Base-by-base conservation (phyloP, 2,113 vertebrate species). In the Tautogolabrus adspersus region DNA sequence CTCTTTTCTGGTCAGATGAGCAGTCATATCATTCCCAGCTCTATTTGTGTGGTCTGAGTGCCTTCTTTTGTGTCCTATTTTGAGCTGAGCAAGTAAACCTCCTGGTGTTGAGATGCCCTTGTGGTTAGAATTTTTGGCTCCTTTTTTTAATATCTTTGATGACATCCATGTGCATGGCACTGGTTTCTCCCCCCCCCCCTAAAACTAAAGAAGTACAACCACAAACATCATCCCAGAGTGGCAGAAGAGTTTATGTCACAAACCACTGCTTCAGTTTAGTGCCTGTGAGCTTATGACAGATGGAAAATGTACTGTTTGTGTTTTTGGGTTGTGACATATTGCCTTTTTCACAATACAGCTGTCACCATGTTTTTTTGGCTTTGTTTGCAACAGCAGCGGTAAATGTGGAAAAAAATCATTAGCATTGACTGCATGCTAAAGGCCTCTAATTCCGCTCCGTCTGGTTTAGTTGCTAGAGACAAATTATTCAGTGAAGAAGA, bases 41-140 rank as follows among this genome's bases (percentile, higher is more conserved):
- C 42, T 80, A 9, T 66, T 72, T 73, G 61, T 72, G 79, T 72
- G 73, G 66, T 79, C 68, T 64, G 11, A 66, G 44, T 38, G 52
- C 19, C 64, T 22, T 71, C 54, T 57, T 66, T 66, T 73, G 26
- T 6, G 46, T 38, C 64, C 75, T 83, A 65, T 87, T 87, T 81
- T 74, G 11, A 80, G 69, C 61, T 6, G 6, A 63, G 21, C 34
- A 15, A 59, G 66, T 58, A 85, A 40, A 19, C 16, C n/a, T 67
- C 66, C 59, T 42, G 46, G 61, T 64, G 69, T 49, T 51, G 49
- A 69, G 72, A 74, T 52, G 44, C 40, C 38, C n/a, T 78, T 46
- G 8, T 72, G 72, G 71, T 61, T 69, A 64, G 64, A 57, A 3
- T 38, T 60, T 57, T 2, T 10, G 46, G 13, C 3, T 66, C 70